A percentile compares a stretch with the other conserved stretches of the same genome.
Conservation (phyloP, 1,140 invertebrate genomes). For the Hermatobates lingyangjiaoensis region DNA sequence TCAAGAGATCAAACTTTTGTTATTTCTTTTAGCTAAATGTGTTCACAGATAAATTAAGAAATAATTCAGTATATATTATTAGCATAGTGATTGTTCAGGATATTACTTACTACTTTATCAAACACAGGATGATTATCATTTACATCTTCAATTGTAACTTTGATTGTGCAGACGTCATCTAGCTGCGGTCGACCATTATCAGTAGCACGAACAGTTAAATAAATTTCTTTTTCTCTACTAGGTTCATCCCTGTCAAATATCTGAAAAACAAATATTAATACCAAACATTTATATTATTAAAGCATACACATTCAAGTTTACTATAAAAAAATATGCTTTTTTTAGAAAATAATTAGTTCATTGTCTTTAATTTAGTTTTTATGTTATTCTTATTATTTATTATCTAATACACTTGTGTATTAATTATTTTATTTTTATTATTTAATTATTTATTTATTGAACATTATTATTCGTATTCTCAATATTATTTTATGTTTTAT, state of each 20-base stretch:
- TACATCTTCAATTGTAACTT: conserved; percentile 66
- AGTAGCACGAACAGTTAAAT: conserved; percentile 55
- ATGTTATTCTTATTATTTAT: background rate
- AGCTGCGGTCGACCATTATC: conserved; percentile 68
- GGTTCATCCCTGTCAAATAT: conserved; percentile 72
- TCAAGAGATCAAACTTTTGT: background rate
- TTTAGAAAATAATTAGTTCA: background rate
- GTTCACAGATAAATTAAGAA: background rate
- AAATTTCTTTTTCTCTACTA: conserved; percentile 60
- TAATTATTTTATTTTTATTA: too few relatives aligned
- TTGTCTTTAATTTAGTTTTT: background rate
- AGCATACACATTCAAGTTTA: background rate
- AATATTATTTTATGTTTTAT: too few relatives aligned
- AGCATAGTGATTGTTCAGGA: too few relatives aligned
- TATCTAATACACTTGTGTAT: background rate
- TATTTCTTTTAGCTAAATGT: background rate
- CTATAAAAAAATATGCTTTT: background rate
- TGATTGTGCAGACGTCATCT: conserved; percentile 72
- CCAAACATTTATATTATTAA: background rate
- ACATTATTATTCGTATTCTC: too few relatives aligned
- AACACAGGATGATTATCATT: conserved; percentile 76
- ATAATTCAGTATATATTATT: too few relatives aligned
- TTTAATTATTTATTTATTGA: too few relatives aligned
- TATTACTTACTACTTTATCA: conserved; percentile 48
- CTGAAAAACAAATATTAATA: conserved; percentile 26